Conservation (phyloP, 1,140 invertebrate species). For the Hyphantria cunea region DNA sequence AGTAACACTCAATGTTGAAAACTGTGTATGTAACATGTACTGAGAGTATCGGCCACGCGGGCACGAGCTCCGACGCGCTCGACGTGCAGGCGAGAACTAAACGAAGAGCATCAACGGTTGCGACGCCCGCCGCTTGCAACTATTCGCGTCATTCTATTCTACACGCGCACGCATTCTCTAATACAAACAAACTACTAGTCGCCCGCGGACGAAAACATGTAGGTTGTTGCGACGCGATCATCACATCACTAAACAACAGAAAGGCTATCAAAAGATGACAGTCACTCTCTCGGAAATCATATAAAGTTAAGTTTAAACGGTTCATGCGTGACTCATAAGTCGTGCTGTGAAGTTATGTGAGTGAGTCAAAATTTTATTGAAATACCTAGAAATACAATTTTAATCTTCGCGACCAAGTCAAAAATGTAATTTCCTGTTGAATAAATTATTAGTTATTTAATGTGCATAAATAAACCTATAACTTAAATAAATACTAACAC, state of each 20-base stretch:
- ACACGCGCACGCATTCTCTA: conserved; percentile 73
- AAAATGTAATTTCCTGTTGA: no score
- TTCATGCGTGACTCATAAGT: neutral
- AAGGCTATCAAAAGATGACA: conserved; percentile 26
- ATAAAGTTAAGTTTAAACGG: no score
- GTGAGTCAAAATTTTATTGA: neutral
- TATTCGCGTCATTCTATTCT: conserved; percentile 71
- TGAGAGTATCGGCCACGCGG: conserved; percentile 59
- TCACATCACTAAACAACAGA: conserved; percentile 34
- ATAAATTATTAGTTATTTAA: no score
- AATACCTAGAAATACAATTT: no score
- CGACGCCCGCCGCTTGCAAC: conserved; percentile 54
- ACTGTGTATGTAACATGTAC: conserved; percentile 33
- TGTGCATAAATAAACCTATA: no score
- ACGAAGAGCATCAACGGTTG: conserved; percentile 33
- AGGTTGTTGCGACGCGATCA: conserved; percentile 37
- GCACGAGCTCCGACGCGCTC: conserved; percentile 69
- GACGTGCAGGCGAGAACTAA: conserved; percentile 63
- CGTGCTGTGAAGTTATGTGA: neutral
- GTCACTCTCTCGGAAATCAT: no score
- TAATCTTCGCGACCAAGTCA: no score
- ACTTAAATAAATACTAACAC: no score
- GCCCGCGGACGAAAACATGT: conserved; percentile 65
- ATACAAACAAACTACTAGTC: conserved; percentile 67
- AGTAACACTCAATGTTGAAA: conserved; percentile 48